Percentiles rank a stretch among this genome's conserved stretches.
Conservation (phyloP, 2,888 invertebrate genomes). For the Microplitis deprimator region DNA sequence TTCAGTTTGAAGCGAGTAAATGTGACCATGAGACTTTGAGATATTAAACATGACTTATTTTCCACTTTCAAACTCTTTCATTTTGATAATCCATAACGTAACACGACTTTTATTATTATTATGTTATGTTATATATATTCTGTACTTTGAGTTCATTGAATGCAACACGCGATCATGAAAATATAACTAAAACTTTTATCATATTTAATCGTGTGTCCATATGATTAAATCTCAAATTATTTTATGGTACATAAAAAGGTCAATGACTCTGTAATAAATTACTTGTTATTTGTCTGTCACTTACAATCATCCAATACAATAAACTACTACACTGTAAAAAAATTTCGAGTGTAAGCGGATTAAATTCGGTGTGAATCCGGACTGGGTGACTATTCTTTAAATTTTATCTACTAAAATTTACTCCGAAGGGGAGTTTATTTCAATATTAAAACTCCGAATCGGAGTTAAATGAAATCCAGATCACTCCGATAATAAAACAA, state of each 20-base stretch:
- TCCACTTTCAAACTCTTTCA: background rate
- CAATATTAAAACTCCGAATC: too few species aligned
- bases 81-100: background rate
- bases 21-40: conserved; percentile 2
- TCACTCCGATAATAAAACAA: too few species aligned
- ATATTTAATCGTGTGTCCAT: conserved; percentile 3
- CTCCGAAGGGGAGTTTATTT: too few species aligned
- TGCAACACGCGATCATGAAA: conserved; percentile 9
- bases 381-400: too few species aligned
- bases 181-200: background rate
- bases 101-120: background rate
- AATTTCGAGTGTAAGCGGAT: too few species aligned
- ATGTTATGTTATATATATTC: background rate
- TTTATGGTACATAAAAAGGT: background rate
- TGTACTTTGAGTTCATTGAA: conserved; percentile 9
- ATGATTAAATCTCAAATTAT: conserved; percentile 3
- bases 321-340: too few species aligned
- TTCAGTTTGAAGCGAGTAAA: background rate
- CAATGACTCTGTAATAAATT: background rate
- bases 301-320: background rate
- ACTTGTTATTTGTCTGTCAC: background rate
- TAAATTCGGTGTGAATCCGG: too few species aligned
- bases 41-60: conserved; percentile 8
- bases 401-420: too few species aligned
- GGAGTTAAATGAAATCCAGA: too few species aligned